A percentile compares a stretch with the other conserved stretches of the same genome.
Conservation (phyloP, 2,113 vertebrate genomes). For the Alligator mississippiensis region DNA sequence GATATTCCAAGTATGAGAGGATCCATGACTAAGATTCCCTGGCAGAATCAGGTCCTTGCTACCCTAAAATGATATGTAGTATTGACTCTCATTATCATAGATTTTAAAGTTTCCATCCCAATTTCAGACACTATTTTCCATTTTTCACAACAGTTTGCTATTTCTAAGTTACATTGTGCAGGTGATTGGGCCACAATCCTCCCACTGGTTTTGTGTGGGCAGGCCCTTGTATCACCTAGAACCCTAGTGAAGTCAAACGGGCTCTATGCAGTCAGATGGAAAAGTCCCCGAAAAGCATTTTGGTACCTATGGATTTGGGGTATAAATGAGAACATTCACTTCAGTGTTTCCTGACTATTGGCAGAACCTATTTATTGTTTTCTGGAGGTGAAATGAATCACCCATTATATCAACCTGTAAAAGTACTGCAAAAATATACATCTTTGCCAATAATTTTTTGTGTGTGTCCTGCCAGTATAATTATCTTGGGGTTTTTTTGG, state of each 20-base stretch:
- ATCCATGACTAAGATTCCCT: not conserved
- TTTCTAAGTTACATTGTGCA: not conserved
- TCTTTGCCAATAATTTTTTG: not conserved
- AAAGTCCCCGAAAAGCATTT: not conserved
- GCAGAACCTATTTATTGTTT: too few relatives aligned
- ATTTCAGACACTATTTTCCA: not conserved
- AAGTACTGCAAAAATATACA: not conserved
- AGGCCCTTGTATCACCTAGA: not conserved
- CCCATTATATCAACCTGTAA: not conserved
- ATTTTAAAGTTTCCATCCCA: not conserved
- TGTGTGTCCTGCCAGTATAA: not conserved
- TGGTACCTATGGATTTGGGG: too few relatives aligned
- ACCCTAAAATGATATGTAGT: not conserved
- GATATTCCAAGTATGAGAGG: not conserved
- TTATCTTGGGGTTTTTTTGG: not conserved
- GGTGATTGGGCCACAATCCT: not conserved
- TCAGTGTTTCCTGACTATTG: too few relatives aligned
- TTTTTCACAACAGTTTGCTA: not conserved
- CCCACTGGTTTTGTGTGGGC: not conserved
- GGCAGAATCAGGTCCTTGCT: not conserved
- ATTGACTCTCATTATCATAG: not conserved
- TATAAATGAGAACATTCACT: too few relatives aligned
- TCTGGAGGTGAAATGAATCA: not conserved
- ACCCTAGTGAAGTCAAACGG: not conserved
- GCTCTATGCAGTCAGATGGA: not conserved